Evolutionary conservation across 2,888 invertebrate genomes (phyloP).

Genomic region (Argyra leucocephala): DNA sequence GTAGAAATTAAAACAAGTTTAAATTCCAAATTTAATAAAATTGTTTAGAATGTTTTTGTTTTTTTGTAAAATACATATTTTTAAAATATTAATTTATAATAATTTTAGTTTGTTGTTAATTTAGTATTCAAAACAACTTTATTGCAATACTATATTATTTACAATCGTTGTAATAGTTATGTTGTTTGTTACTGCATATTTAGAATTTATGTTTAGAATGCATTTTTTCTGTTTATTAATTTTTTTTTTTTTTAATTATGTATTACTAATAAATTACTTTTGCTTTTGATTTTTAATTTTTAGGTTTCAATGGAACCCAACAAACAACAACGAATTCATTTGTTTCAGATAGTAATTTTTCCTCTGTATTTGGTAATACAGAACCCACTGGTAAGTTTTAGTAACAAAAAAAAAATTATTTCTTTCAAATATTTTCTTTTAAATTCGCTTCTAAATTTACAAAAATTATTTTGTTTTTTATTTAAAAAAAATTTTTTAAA

Average conservation of each 20-base stretch:
- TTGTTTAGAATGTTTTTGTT: no score
- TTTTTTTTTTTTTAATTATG: neutral
- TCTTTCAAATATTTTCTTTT: no score
- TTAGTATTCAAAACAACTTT: no score
- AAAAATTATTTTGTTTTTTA: neutral
- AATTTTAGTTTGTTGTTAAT: no score
- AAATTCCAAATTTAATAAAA: no score
- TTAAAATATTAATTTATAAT: no score
- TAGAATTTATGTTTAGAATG: no score
- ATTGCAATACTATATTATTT: no score
- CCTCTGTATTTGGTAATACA: constrained; percentile 73
- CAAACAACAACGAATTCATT: constrained; percentile 50
- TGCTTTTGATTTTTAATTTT: constrained; percentile 22
- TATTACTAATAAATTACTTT: neutral
- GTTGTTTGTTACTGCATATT: no score
- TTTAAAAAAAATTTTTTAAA: neutral
- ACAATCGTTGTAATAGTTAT: no score
- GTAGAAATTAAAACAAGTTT: no score
- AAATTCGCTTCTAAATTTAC: neutral
- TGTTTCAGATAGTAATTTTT: constrained; percentile 80
- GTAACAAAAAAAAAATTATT: neutral
- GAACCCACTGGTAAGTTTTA: constrained; percentile 56
- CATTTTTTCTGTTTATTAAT: neutral
- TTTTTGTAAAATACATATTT: no score
- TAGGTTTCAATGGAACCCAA: constrained; percentile 45